Evolutionary conservation across 2,113 vertebrate genomes (phyloP), one percentile per base, ranked within the genome.

Genomic region (Leptobrachium ailaonicum): DNA sequence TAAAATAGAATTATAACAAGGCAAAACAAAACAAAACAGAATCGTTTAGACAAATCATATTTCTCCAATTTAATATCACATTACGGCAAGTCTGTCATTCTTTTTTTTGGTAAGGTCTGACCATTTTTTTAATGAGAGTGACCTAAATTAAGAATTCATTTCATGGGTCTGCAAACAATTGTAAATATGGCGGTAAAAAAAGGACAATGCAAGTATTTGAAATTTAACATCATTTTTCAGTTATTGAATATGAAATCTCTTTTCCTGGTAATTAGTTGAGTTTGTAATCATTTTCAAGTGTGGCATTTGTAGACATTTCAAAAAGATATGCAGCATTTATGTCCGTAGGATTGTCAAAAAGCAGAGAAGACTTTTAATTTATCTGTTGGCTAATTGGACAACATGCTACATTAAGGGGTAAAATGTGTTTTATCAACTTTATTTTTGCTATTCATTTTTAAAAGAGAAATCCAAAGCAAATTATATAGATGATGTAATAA

Each of bases 21-120:
- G 64, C 71, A 80, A 8, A 2, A 54, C 1, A 8, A 54, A 8
- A 54, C 12, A 54, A 54, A 54, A 54, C 12, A 54, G 73, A 80
- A 73, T 74, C 78, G 73, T 80, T 73, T 71, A 80, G 64, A 80
- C 78, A 74, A 80, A 80, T 80, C 78, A 80, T 73, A 80, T 80
- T 80, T 74, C 71, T 74, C 64, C 54, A 56, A 44, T 80, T 74
- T 74, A 60, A 67, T 80, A 80, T 68, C 62, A 73, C 60, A 78
- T 66, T 67, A 64, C 47, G 60, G 45, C 66, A 73, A 80, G 71
- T 74, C 63, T 60, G 45, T 71, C 56, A 79, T 50, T 68, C 41
- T 2, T 54, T 73, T 73, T 66, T 66, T 73, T 74, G 43, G 71
- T 66, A 73, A 71, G 71, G 71, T 68, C 64, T 74, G 64, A 80